A percentile compares a stretch with the other conserved stretches of the same genome.
These are phyloP conservation scores for Entomyzon cyanotis DNA, from an alignment of 2,113 vertebrate species.

Conservation along the genomic window DNA sequence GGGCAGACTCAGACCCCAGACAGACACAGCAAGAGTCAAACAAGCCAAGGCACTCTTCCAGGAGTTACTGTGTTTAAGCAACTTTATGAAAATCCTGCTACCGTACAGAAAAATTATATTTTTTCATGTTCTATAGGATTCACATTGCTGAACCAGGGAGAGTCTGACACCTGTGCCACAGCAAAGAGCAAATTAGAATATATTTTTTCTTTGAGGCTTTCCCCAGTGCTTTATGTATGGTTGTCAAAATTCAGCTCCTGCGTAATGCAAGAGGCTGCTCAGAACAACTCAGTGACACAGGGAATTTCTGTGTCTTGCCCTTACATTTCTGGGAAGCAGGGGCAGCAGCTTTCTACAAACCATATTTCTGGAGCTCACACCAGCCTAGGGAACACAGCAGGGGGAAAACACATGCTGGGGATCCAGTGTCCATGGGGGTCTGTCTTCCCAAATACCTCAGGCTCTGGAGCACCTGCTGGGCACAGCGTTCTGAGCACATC, in stretches of 20 bases:
- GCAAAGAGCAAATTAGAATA: not conserved
- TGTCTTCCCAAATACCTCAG: not conserved
- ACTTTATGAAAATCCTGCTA: not conserved
- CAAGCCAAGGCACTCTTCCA: not conserved
- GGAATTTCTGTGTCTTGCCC: not conserved
- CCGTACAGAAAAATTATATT: not conserved
- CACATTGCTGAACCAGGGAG: not conserved
- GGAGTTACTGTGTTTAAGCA: not conserved
- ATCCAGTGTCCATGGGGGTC: not conserved
- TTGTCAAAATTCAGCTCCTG: not conserved
- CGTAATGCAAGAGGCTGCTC: not conserved
- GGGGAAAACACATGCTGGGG: rapidly evolving
- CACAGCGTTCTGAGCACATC: not conserved
- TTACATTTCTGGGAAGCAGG: not conserved
- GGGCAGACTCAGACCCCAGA: not conserved
- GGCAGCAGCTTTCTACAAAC: not conserved
- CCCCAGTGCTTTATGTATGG: not conserved
- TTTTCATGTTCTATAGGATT: not conserved
- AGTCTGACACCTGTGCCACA: not conserved
- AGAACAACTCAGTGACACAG: not conserved
- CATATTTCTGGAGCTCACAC: not conserved
- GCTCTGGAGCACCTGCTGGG: not conserved
- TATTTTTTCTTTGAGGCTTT: not conserved
- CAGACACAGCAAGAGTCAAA: not conserved
- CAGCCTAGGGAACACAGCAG: not conserved